Conservation (phyloP, 2,888 invertebrate species). For the Metacarcinus magister region DNA sequence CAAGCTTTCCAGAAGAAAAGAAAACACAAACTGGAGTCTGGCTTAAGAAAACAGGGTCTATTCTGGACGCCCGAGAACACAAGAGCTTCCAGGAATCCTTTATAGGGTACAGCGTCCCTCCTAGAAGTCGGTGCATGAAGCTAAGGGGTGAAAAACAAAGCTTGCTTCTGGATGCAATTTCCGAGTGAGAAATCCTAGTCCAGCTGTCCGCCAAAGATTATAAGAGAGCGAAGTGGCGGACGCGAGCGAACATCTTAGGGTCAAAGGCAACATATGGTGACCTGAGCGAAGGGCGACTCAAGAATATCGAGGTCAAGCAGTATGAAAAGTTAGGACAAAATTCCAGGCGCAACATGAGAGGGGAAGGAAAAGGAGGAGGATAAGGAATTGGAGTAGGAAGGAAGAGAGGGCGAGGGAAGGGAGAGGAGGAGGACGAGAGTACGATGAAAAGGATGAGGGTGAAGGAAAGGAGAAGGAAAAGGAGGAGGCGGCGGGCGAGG, state of each 20-base stretch:
- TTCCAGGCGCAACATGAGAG: constrained; percentile 34
- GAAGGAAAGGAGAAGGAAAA: background rate
- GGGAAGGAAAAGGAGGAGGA: constrained; percentile 4
- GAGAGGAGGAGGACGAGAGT: background rate
- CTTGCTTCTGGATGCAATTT: constrained; percentile 32
- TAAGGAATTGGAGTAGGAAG: background rate
- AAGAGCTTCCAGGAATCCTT: constrained; percentile 47
- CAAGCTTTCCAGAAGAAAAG: constrained; percentile 6
- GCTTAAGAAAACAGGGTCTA: constrained; percentile 42
- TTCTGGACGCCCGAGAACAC: constrained; percentile 47
- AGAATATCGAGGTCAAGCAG: background rate
- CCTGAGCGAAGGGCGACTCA: background rate
- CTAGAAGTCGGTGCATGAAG: constrained; percentile 41
- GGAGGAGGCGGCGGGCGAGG: background rate
- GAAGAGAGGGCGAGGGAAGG: background rate
- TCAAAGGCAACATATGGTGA: background rate
- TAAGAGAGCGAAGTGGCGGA: constrained; percentile 29
- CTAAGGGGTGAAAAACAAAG: constrained; percentile 9
- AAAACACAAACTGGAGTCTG: constrained; percentile 12
- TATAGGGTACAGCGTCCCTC: constrained; percentile 46
- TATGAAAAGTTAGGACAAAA: constrained; percentile 48
- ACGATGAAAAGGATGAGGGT: background rate
- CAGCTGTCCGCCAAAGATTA: background rate
- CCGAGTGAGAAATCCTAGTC: constrained; percentile 37
- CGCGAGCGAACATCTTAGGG: background rate